phyloP scores from a whole-genome alignment of 2,797 vertebrate species.

The Enteromius fasciolatus region DNA sequence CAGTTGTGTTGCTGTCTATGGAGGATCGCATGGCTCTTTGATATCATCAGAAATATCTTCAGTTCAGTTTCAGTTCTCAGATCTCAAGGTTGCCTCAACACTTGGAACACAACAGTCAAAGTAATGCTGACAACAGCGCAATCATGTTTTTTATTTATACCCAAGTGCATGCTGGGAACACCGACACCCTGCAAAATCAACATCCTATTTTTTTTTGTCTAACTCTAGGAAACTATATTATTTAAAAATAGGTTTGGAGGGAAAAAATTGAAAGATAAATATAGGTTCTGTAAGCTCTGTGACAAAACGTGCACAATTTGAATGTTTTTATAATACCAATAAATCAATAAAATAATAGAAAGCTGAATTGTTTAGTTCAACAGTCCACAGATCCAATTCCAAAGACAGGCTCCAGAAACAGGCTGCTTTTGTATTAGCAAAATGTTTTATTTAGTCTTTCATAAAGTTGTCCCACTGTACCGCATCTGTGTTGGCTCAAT shows the following conservation, averaged over 20 bases:
- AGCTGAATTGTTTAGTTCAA: slow-evolving; percentile 37
- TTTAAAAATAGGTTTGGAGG: slow-evolving; percentile 24
- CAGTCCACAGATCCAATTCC: slow-evolving; percentile 40
- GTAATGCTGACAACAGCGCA: not conserved
- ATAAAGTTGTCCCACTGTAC: slow-evolving; percentile 44
- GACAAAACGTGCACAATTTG: slow-evolving; percentile 41
- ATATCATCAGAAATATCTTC: no score
- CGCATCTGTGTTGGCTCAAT: slow-evolving; percentile 48
- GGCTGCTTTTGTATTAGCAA: slow-evolving; percentile 51
- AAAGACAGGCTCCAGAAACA: slow-evolving; percentile 52
- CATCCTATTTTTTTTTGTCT: no score
- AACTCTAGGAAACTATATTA: not conserved
- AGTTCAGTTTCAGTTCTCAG: no score
- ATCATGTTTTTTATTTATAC: not conserved
- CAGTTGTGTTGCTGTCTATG: no score
- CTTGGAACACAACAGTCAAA: not conserved
- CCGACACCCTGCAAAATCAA: not conserved
- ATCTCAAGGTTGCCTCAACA: no score
- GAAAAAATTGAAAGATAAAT: slow-evolving; percentile 30
- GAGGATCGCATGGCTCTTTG: no score
- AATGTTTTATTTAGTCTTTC: slow-evolving; percentile 48
- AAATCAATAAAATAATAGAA: slow-evolving; percentile 41
- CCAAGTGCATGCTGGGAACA: not conserved
- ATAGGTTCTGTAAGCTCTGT: slow-evolving; percentile 12
- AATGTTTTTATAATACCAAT: slow-evolving; percentile 47